Base-by-base conservation (phyloP, 2,113 vertebrate species). In the Corythornis vintsioides region DNA sequence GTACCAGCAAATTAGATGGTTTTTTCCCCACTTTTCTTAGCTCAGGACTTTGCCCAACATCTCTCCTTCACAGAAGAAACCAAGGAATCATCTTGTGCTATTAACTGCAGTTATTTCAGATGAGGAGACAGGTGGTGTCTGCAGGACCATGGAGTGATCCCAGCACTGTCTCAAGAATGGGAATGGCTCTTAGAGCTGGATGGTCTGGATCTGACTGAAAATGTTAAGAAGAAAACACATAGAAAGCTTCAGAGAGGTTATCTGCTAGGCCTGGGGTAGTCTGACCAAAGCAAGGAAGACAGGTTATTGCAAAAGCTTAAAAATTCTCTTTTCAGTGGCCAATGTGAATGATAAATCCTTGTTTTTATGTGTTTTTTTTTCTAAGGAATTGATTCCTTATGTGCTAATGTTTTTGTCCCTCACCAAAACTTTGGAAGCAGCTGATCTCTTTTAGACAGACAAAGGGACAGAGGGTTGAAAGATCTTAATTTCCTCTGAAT, bases 401-500 rank as follows among this genome's bases (percentile, higher is more conserved):
- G 9, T 52, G 61, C 13, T 52, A 33, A 4, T 50, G 42, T 10
- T 65, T 70, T 77, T 42, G 33, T 63, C 38, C 38, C n/a, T 60
- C 60, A 74, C 33, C 47, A 56, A 59, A 93, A 60, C 67, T 52
- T 83, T 63, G 50, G 64, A 90, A 66, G 14, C 18, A 72, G 63
- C 9, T 20, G 35, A 47, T 61, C n/a, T 53, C 55, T 83, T 80
- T 66, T 26, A 86, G 22, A 21, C 21, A 52, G 31, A 47, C 73
- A 78, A 70, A 61, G 38, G 47, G 60, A 55, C 55, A 73, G 83
- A 77, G 48, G 29, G 64, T 76, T 74, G 63, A 50, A 91, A 78
- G 40, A 13, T 7, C 60, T 24, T 81, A 31, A 88, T 92, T 92
- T 83, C 89, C 88, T 86, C 60, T 56, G 35, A 63, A 43, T 74